These are phyloP conservation scores for Dendrocopos noguchii DNA, from an alignment of 2,113 vertebrate genomes.

Conservation along the genomic window DNA sequence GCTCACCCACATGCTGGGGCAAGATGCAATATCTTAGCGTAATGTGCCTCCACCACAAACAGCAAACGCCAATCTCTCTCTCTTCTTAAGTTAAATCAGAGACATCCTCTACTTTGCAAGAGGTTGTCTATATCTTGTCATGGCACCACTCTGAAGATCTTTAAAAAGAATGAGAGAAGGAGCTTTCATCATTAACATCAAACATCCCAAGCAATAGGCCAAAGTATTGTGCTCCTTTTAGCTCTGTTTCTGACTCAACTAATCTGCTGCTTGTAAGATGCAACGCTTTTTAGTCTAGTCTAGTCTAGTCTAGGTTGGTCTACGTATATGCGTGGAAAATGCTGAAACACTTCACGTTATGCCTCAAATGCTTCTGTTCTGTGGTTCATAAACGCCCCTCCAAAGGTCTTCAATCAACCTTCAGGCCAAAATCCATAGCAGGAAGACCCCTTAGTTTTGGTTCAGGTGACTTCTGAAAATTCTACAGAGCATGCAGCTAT, in stretches of 20 bases:
- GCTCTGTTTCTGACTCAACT: background rate
- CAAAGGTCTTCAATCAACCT: background rate
- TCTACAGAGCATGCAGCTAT: fast-evolving
- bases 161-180: background rate
- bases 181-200: background rate
- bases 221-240: background rate
- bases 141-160: background rate
- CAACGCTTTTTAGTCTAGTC: background rate
- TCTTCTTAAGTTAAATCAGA: background rate
- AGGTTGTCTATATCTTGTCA: background rate
- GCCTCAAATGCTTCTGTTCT: background rate
- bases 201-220: background rate
- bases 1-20: too few species aligned
- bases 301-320: background rate
- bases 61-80: background rate
- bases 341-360: background rate
- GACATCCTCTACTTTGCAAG: background rate
- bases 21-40: too few species aligned
- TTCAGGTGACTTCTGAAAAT: background rate
- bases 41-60: too few species aligned
- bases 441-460: fast-evolving
- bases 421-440: background rate
- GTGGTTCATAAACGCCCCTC: background rate
- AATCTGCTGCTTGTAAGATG: background rate
- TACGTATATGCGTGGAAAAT: background rate